Evolutionary conservation across 2,113 vertebrate species (phyloP), one percentile per base, ranked within the genome.

Genomic region (Percopsis transmontana): DNA sequence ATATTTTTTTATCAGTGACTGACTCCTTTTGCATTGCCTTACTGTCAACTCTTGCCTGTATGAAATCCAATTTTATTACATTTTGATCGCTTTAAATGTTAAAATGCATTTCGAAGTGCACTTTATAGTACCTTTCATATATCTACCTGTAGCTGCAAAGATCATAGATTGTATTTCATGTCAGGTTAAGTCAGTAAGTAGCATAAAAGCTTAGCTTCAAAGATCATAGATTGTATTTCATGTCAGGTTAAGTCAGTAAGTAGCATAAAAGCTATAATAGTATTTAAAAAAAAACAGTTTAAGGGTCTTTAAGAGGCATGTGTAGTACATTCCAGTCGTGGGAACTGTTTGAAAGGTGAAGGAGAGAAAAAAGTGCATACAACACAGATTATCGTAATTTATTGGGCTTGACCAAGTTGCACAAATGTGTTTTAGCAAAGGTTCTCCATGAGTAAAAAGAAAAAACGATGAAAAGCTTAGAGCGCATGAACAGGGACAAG

Each of bases 1-100:
- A 94, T 92, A 92, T 91, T 91, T 91, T 91, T 90, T 79, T 89
- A 87, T 89, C 80, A 64, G 79, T 81, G 77, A 81, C 14, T 27
- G 70, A 55, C 53, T 80, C 50, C 10, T 64, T 23, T 23, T 53
- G 61, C 6, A 12, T 68, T 72, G 2, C 47, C 21, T 69, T 53
- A 0, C 44, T 47, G 40, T 7, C 5, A 41, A 41, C 5, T 7
- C 12, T 5, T 41, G 40, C 12, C 5, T 41, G 40, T 41, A 12
- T 45, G 42, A 14, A 16, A 33, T 33, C 8, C 3, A 33, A 33
- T 33, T 33, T 33, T 1, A 6, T 33, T 33, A 33, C 27, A 33
- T 33, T 33, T 33, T 4, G 5, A 33, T 33, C 3, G 8, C 8
- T 33, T 33, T 33, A 33, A 6, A 33, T 33, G 27, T 33, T 7